phyloP scores from a whole-genome alignment of 2,113 vertebrate genomes.

The Thryonomys swinderianus region DNA sequence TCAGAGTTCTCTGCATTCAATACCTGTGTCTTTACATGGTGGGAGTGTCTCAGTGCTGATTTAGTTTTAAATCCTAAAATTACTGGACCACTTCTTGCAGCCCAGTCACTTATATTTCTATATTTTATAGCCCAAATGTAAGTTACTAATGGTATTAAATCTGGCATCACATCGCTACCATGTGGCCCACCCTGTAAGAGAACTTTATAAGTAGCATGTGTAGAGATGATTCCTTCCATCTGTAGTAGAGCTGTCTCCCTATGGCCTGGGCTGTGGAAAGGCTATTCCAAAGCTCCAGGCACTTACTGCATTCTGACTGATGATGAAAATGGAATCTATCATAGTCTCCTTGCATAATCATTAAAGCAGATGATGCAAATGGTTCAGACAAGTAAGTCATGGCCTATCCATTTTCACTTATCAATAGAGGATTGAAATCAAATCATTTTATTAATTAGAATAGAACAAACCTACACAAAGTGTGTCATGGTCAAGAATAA shows the following conservation, averaged over 20 bases:
- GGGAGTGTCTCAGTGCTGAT: neutral
- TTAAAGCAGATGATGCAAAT: constrained; percentile 59
- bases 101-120: neutral
- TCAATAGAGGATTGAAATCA: constrained; percentile 29
- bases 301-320: constrained; percentile 28
- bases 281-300: neutral
- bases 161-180: neutral
- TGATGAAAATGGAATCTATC: constrained; percentile 56
- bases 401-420: constrained; percentile 24
- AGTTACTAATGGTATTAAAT: constrained; percentile 14
- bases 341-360: constrained; percentile 20
- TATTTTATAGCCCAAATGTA: neutral
- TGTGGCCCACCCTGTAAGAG: neutral
- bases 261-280: neutral
- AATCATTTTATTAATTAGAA: constrained; percentile 38
- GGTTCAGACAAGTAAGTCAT: constrained; percentile 21
- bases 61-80: constrained; percentile 47
- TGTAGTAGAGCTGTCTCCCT: neutral
- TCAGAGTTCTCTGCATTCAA: constrained; percentile 6
- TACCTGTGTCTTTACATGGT: neutral
- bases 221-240: neutral
- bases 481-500: constrained; percentile 39
- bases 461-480: constrained; percentile 8
- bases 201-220: neutral
- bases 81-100: neutral